A percentile compares a stretch with the other conserved stretches of the same genome.
These are phyloP conservation scores for Lonchura striata DNA, from an alignment of 2,113 vertebrate genomes.

Conservation along the genomic window DNA sequence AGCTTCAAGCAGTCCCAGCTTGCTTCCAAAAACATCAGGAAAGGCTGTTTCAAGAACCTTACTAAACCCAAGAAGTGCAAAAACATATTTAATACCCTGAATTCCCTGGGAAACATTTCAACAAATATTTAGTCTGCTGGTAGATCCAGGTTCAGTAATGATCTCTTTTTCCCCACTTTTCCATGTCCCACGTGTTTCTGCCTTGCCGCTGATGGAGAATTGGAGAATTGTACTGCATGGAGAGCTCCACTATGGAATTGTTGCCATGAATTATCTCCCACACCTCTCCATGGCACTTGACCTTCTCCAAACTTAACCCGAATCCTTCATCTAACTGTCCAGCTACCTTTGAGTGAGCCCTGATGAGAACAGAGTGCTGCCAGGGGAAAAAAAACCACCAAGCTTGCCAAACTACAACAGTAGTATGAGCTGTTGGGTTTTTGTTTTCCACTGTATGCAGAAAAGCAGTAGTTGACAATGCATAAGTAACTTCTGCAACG, in stretches of 20 bases:
- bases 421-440: neutral
- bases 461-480: neutral
- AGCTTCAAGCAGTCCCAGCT: neutral
- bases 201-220: neutral
- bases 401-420: neutral
- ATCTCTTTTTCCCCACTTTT: neutral
- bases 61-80: neutral
- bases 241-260: neutral
- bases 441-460: neutral
- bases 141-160: neutral
- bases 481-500: neutral
- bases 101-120: neutral
- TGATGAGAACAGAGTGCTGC: neutral
- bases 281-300: neutral
- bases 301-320: neutral
- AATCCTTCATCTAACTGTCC: neutral
- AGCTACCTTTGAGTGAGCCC: neutral
- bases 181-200: neutral
- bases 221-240: neutral
- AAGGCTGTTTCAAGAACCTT: neutral
- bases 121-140: neutral
- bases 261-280: neutral
- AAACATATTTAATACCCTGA: neutral
- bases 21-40: neutral
- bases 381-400: fast-evolving